Percentiles rank a stretch among this genome's conserved stretches.
Evolutionary conservation across 2,797 vertebrate genomes (phyloP).

Genomic region (Typhlichthys eigenmanni): DNA sequence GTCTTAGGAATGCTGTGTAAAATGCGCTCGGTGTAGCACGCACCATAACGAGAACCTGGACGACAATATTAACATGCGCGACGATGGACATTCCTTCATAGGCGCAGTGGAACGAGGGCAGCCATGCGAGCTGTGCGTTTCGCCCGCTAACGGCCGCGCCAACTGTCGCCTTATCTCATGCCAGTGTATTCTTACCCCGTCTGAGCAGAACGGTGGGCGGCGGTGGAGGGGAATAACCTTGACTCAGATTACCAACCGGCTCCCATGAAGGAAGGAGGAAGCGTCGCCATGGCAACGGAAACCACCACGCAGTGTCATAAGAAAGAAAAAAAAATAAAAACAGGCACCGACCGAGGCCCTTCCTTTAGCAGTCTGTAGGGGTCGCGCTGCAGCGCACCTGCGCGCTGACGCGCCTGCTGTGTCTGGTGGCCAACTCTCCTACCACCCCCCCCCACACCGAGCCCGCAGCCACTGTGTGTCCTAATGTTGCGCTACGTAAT

Average conservation of each 20-base stretch:
- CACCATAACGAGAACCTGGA: too few species aligned
- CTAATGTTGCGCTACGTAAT: too few species aligned
- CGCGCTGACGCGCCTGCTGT: conserved; percentile 59
- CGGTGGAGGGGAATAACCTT: conserved; percentile 80
- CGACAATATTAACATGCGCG: not conserved
- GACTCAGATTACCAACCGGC: conserved; percentile 84
- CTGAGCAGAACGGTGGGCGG: conserved; percentile 34
- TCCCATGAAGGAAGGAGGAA: conserved; percentile 87
- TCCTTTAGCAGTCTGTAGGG: conserved; percentile 68
- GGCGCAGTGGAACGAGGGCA: conserved; percentile 30
- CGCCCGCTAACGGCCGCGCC: conserved; percentile 41
- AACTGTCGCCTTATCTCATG: conserved; percentile 69
- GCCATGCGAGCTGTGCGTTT: conserved; percentile 27
- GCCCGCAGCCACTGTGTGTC: conserved; percentile 32
- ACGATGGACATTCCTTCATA: conserved; percentile 36
- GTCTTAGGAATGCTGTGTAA: too few species aligned
- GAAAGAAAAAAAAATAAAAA: conserved; percentile 76
- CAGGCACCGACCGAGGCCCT: conserved; percentile 62
- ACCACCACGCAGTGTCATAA: conserved; percentile 85
- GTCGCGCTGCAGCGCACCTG: conserved; percentile 69
- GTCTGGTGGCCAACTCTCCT: conserved; percentile 45
- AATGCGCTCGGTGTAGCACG: too few species aligned
- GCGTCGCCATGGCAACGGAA: conserved; percentile 88
- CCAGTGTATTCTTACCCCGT: conserved; percentile 57
- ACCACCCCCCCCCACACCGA: conserved; percentile 19